Evolutionary conservation across 2,797 vertebrate genomes (phyloP), one percentile per base, ranked within the genome.

Genomic region (Rachycentron canadum): DNA sequence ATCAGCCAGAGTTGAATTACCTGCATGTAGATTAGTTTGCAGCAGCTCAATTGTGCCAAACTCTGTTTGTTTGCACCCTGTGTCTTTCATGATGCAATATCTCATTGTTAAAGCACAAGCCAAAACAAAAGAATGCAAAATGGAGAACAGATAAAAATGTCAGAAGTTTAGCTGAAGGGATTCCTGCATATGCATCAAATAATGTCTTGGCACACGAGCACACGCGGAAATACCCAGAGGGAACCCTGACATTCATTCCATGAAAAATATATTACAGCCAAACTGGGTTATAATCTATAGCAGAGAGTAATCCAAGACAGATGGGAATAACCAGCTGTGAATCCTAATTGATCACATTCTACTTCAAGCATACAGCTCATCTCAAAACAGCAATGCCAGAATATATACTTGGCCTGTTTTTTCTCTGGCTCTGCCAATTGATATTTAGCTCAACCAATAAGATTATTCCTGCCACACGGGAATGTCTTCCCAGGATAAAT

Each of bases 341-440:
- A 56, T 77, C 43, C 40, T 77, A 83, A 87, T 69, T 82, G 73
- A 83, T 79, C 55, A 47, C 57, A 73, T 73, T 58, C 41, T 26
- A 69, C 67, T 73, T 36, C 36, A 38, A 79, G 61, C 63, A 65
- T 69, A 76, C 8, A 34, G 55, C 65, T 61, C 68, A 59, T 66
- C 53, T 60, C 55, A 61, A 66, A 71, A 38, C 60, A 57, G 63
- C 61, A 57, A 30, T 68, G 25, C 59, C 69, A 34, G 56, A 68
- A 75, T 41, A 32, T 21, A 64, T 50, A 67, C 68, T 73, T 70
- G 43, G 34, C 64, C 56, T 25, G 53, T 57, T 56, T 58, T n/a
- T 56, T 64, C 49, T 62, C 66, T 21, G 4, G 23, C 23, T 74
- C 43, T 72, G 65, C 43, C 72, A 70, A 57, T n/a, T 73, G 40